A percentile compares a stretch with the other conserved stretches of the same genome.
These are phyloP conservation scores for Diadumene lineata DNA, from an alignment of 92 coral and sea anemone genomes.

Conservation along the genomic window DNA sequence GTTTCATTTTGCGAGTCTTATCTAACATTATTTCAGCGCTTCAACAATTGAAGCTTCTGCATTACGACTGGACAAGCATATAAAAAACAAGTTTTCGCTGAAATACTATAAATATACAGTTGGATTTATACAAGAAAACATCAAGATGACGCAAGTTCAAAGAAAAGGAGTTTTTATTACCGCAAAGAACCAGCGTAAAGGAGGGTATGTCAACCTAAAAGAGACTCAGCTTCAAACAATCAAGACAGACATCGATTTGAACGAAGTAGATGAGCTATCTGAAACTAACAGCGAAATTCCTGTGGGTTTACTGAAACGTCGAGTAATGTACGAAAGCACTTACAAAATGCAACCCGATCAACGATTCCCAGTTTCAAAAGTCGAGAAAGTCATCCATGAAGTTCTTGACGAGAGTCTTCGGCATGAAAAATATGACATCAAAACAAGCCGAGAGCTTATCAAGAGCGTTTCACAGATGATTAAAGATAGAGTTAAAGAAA, in stretches of 20 bases:
- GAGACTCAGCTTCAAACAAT: constrained; percentile 17
- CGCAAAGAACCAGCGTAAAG: constrained; percentile 19
- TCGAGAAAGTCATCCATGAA: constrained; percentile 34
- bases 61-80: too few relatives aligned
- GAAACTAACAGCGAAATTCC: constrained; percentile 27
- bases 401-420: constrained; percentile 45
- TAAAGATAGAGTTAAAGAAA: constrained; percentile 63
- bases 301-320: constrained; percentile 13
- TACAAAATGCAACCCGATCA: constrained; percentile 61
- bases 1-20: too few relatives aligned
- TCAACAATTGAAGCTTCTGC: too few relatives aligned
- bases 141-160: constrained; percentile 20
- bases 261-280: constrained; percentile 17
- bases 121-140: too few relatives aligned
- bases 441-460: constrained; percentile 44
- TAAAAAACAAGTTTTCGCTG: too few relatives aligned
- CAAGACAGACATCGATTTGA: constrained; percentile 30
- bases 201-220: constrained; percentile 15
- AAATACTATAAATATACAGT: too few relatives aligned
- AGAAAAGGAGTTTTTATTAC: constrained; percentile 7
- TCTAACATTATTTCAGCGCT: too few relatives aligned
- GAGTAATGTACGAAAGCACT: constrained; percentile 49
- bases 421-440: constrained; percentile 42
- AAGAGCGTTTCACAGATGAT: constrained; percentile 45
- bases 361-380: constrained; percentile 48